These are phyloP conservation scores for Heliconius himera DNA, from an alignment of 1,140 invertebrate species.

Conservation along the genomic window DNA sequence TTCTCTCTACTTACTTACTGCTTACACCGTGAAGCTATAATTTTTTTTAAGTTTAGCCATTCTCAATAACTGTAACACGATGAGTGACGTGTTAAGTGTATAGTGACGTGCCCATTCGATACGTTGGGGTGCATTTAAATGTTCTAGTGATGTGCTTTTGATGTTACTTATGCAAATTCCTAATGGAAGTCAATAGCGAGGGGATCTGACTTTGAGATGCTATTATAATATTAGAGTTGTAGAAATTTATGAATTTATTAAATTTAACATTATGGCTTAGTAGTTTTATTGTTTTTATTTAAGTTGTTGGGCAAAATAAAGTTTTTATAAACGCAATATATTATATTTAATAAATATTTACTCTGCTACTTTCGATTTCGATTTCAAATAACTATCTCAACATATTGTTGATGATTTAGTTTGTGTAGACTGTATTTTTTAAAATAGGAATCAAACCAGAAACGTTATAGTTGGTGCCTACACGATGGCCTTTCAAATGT, in stretches of 20 bases:
- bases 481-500: too few species aligned
- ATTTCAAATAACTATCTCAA: too few species aligned
- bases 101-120: slow-evolving; percentile 55
- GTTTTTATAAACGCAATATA: too few species aligned
- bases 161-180: slow-evolving; percentile 49
- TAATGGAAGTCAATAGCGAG: slow-evolving; percentile 36
- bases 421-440: too few species aligned
- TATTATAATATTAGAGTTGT: neutral
- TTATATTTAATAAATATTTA: too few species aligned
- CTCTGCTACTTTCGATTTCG: too few species aligned
- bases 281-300: neutral
- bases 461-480: too few species aligned
- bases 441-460: too few species aligned
- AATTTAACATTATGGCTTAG: neutral
- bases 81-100: slow-evolving; percentile 55
- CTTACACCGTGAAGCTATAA: neutral
- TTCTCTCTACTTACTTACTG: neutral
- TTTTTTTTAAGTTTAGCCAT: slow-evolving; percentile 30
- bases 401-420: too few species aligned
- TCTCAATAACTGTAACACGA: slow-evolving; percentile 19
- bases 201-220: slow-evolving; percentile 16
- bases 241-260: neutral
- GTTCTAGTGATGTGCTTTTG: slow-evolving; percentile 47
- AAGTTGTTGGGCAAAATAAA: neutral
- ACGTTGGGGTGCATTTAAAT: slow-evolving; percentile 54